These are phyloP conservation scores for Hemaris fuciformis DNA, from an alignment of 2,888 invertebrate genomes.

Conservation along the genomic window DNA sequence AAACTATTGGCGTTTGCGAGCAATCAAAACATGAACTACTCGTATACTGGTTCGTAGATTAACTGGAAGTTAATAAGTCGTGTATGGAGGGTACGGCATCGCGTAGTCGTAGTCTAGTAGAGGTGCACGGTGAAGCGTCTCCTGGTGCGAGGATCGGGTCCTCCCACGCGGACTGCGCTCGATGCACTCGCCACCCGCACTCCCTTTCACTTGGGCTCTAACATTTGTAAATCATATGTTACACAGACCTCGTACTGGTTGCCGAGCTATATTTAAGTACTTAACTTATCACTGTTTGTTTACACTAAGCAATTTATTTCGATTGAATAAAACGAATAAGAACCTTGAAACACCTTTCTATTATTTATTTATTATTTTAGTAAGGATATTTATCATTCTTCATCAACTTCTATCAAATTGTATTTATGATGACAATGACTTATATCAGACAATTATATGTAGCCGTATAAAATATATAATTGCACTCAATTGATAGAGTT, in stretches of 20 bases:
- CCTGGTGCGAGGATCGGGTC: slow-evolving; percentile 34
- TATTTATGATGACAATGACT: not conserved
- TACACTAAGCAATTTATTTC: not conserved
- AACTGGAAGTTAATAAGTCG: not conserved
- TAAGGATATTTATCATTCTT: no score
- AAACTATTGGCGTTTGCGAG: no score
- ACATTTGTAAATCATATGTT: slow-evolving; percentile 28
- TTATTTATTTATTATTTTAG: no score
- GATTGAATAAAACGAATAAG: no score
- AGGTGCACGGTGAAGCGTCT: not conserved
- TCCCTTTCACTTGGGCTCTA: slow-evolving; percentile 22
- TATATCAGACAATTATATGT: not conserved
- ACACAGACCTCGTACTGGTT: not conserved
- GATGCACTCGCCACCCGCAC: slow-evolving; percentile 27
- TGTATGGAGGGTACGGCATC: not conserved
- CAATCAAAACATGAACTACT: no score
- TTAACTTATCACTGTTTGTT: not conserved
- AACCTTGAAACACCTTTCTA: no score
- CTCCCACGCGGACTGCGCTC: slow-evolving; percentile 43
- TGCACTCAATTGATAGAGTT: not conserved
- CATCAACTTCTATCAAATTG: not conserved
- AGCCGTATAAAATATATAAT: not conserved
- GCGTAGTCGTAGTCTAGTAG: not conserved
- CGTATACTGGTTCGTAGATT: no score
- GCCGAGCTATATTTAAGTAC: not conserved